phyloP scores from a whole-genome alignment of 2,888 invertebrate genomes.

The Lasioglossum figueresi region DNA sequence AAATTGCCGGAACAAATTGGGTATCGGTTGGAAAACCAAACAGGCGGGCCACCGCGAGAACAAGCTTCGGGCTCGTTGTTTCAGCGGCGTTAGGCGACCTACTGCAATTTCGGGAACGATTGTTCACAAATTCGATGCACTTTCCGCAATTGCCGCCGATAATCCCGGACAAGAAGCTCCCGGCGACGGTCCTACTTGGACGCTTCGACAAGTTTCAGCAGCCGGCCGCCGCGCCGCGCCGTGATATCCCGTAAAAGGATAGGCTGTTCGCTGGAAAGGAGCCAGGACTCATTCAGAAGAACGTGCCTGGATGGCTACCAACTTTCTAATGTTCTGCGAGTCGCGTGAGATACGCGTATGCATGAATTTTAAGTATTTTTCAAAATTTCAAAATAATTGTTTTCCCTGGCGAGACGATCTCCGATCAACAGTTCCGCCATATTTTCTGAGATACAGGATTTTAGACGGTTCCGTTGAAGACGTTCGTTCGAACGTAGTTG shows the following conservation, averaged over 20 bases:
- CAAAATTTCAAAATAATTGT: background rate
- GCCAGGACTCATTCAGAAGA: conserved; percentile 77
- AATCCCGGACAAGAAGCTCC: conserved; percentile 47
- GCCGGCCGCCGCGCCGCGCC: conserved; percentile 42
- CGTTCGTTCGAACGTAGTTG: no score
- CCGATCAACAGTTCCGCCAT: background rate
- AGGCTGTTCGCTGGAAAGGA: conserved; percentile 70
- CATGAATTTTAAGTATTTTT: conserved; percentile 11
- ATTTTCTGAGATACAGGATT: background rate
- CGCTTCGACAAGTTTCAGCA: conserved; percentile 48
- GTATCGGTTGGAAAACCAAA: background rate
- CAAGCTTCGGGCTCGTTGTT: background rate
- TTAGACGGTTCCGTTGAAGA: background rate
- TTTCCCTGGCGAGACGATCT: background rate
- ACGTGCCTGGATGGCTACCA: conserved; percentile 78
- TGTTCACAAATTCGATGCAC: conserved; percentile 44
- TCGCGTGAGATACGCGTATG: conserved; percentile 54
- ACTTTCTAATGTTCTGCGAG: conserved; percentile 77
- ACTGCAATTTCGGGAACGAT: conserved; percentile 37
- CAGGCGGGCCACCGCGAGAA: background rate
- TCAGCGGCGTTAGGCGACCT: background rate
- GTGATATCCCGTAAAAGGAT: conserved; percentile 62
- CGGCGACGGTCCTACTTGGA: conserved; percentile 49
- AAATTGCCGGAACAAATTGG: background rate
- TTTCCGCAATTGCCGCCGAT: conserved; percentile 47